Conservation (phyloP, 2,113 vertebrate genomes). For the Tricholaema leucomelas region DNA sequence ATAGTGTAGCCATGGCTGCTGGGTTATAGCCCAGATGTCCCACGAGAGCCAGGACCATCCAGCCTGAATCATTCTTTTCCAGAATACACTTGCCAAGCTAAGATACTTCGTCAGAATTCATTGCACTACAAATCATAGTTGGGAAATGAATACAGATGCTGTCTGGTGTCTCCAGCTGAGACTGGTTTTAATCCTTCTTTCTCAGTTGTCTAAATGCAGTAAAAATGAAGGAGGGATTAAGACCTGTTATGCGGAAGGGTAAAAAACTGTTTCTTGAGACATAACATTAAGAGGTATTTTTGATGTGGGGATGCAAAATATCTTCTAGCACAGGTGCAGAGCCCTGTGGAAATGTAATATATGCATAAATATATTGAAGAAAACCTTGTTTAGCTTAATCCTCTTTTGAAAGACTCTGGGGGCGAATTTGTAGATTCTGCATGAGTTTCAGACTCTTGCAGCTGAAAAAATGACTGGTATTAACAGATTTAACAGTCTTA, state of each 20-base stretch:
- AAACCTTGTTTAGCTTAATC: background rate
- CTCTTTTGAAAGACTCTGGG: background rate
- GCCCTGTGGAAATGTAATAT: background rate
- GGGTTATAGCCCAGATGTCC: background rate
- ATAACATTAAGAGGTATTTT: background rate
- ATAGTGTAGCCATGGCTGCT: background rate
- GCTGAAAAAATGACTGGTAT: background rate
- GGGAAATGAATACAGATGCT: background rate
- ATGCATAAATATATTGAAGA: background rate
- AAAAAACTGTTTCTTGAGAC: background rate
- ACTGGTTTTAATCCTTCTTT: slow-evolving; percentile 47
- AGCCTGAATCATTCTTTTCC: background rate
- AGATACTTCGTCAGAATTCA: slow-evolving; percentile 30
- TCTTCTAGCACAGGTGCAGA: background rate
- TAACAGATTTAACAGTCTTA: background rate
- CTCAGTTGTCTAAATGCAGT: background rate
- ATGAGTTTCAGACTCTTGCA: background rate
- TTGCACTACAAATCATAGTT: slow-evolving; percentile 8
- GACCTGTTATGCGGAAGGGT: background rate
- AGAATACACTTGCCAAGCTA: background rate
- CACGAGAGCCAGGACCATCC: background rate
- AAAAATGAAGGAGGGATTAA: slow-evolving; percentile 26
- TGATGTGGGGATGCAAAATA: background rate
- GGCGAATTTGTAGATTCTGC: background rate
- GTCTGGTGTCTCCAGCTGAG: background rate